Evolutionary conservation across 2,888 invertebrate genomes (phyloP).

Genomic region (Dysmachus trigonus): DNA sequence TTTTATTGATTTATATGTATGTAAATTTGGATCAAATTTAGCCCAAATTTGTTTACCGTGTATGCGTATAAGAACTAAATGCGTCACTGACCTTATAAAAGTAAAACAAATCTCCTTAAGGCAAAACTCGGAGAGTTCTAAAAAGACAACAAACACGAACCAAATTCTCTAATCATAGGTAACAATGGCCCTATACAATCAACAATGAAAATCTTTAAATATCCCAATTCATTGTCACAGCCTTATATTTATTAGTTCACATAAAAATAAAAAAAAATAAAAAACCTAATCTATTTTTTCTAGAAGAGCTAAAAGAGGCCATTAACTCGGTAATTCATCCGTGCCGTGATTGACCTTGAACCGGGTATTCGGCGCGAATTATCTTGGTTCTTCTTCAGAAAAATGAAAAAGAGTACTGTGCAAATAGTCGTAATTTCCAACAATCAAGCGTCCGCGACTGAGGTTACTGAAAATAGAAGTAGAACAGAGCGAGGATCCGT

Average conservation of each 20-base stretch:
- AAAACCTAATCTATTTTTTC: not conserved
- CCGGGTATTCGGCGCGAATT: not conserved
- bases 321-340: not conserved
- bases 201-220: too few species aligned
- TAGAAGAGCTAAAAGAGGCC: not conserved
- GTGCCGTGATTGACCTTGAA: slow-evolving; percentile 1
- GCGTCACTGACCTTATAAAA: too few species aligned
- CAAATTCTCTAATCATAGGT: too few species aligned
- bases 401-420: not conserved
- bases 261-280: not conserved
- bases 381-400: not conserved
- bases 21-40: too few species aligned
- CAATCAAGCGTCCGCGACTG: not conserved
- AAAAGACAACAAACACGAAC: too few species aligned
- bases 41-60: too few species aligned
- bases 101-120: too few species aligned
- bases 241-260: not conserved
- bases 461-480: slow-evolving; percentile 11
- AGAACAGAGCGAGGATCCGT: not conserved
- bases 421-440: slow-evolving; percentile 6
- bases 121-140: too few species aligned
- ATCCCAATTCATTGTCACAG: not conserved
- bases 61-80: too few species aligned
- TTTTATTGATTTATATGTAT: too few species aligned
- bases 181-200: too few species aligned